phyloP scores from a whole-genome alignment of 2,113 vertebrate genomes.

The Percina caprodes region DNA sequence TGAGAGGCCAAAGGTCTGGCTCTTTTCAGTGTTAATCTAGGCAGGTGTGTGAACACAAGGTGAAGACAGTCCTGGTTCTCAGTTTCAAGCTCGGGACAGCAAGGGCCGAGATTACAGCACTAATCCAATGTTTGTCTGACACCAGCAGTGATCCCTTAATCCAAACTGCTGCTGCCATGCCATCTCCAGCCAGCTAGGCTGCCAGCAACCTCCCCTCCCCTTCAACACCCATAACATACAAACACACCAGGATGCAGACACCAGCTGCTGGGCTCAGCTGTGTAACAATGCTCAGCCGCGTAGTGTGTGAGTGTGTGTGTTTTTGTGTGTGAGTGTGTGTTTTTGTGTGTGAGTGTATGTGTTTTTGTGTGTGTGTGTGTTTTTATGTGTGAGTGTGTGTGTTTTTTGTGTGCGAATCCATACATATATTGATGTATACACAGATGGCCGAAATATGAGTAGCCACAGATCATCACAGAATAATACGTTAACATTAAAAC shows the following conservation, averaged over 20 bases:
- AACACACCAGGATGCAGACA: conserved; percentile 55
- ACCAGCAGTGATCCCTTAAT: conserved; percentile 79
- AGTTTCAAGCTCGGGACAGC: conserved; percentile 52
- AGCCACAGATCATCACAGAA: conserved; percentile 31
- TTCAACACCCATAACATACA: conserved; percentile 30
- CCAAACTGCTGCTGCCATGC: conserved; percentile 60
- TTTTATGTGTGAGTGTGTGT: conserved; percentile 18
- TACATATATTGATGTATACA: conserved; percentile 54
- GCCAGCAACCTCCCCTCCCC: conserved; percentile 27
- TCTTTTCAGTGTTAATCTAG: conserved; percentile 42
- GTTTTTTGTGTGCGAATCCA: conserved; percentile 45
- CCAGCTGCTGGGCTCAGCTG: conserved; percentile 80
- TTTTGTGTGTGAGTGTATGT: conserved; percentile 12
- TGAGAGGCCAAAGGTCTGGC: conserved; percentile 37
- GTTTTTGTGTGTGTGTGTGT: conserved; percentile 29
- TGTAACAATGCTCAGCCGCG: conserved; percentile 36
- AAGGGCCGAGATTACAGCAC: conserved; percentile 70
- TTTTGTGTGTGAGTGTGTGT: neutral
- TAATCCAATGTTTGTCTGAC: conserved; percentile 82
- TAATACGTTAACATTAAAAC: conserved; percentile 21
- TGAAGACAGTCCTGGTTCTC: conserved; percentile 24
- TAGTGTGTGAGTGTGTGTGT: conserved; percentile 26
- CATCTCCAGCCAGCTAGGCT: conserved; percentile 54
- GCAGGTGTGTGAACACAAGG: conserved; percentile 37
- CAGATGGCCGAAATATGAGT: conserved; percentile 62